Evolutionary conservation across 2,797 vertebrate species (phyloP).

Genomic region (Cetoscarus ocellatus): DNA sequence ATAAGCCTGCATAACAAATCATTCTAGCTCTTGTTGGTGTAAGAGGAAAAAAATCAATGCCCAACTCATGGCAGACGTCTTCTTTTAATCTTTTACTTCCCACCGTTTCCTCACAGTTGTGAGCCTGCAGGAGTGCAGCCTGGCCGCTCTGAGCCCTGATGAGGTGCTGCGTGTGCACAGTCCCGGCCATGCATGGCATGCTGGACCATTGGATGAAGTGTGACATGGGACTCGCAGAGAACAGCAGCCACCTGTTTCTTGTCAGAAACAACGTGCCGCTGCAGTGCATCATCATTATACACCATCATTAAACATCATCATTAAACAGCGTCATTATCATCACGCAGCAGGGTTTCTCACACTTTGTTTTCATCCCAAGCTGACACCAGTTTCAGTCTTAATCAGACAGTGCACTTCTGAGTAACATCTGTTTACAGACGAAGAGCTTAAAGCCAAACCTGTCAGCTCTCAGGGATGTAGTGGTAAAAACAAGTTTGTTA

Average conservation of each 20-base stretch:
- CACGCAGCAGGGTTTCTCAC: constrained; percentile 22
- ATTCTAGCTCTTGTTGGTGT: constrained; percentile 22
- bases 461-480: constrained; percentile 39
- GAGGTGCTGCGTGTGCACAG: constrained; percentile 76
- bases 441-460: constrained; percentile 30
- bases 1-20: constrained; percentile 33
- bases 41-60: constrained; percentile 50
- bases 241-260: constrained; percentile 51
- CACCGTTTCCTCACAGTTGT: constrained; percentile 35
- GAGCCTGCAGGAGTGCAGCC: constrained; percentile 44
- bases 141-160: constrained; percentile 69
- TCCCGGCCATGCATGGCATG: constrained; percentile 79
- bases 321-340: constrained; percentile 20
- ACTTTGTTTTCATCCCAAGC: constrained; percentile 34
- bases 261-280: constrained; percentile 48
- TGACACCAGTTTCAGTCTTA: constrained; percentile 42
- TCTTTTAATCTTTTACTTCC: constrained; percentile 16
- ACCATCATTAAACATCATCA: constrained; percentile 27
- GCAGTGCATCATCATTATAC: constrained; percentile 40
- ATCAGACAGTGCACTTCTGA: constrained; percentile 81
- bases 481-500: constrained; percentile 8
- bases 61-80: constrained; percentile 39
- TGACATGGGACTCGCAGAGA: constrained; percentile 56
- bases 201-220: constrained; percentile 64
- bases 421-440: constrained; percentile 56